Evolutionary conservation across 2,113 vertebrate genomes (phyloP), one percentile per base, ranked within the genome.

Genomic region (Takifugu bimaculatus): DNA sequence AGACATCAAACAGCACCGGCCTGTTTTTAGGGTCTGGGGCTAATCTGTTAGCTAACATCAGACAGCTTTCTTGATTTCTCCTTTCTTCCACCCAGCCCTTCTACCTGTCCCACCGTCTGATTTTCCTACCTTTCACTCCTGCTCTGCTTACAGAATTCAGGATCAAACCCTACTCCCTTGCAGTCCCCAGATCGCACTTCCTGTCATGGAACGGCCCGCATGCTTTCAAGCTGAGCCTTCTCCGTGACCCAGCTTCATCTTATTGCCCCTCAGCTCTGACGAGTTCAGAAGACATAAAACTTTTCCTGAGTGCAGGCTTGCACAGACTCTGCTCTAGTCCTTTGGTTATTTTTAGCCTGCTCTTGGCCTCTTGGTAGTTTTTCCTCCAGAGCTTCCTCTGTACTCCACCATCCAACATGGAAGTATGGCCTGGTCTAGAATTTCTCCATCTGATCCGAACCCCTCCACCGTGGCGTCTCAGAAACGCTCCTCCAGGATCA

Each of bases 311-410:
- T 59, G 28, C 50, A 65, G 60, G 63, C 60, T 47, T 57, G 68
- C 50, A 63, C 29, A 63, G 69, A 72, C 58, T 60, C 35, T 52
- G 51, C 67, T 50, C 47, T 57, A 66, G 64, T 50, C 57, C 63
- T 60, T 64, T 28, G 15, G 80, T 67, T 85, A 82, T 82, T 85
- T 83, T 87, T 82, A 83, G 77, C 75, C 43, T 63, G 57, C 69
- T 71, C 53, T 68, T 75, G 68, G 72, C 77, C 82, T 73, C 74
- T 57, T 80, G 71, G 69, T 70, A 61, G 59, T 72, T 79, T 79
- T 78, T 77, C 66, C 77, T 78, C 73, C 29, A 72, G 67, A 62
- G 74, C 65, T 80, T 79, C 74, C 69, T 71, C 75, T 74, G 63
- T 62, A 69, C 60, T 52, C 52, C 70, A 67, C 58, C 67, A 68